These are phyloP conservation scores for Acronicta alni DNA, from an alignment of 2,888 invertebrate species.

Conservation along the genomic window DNA sequence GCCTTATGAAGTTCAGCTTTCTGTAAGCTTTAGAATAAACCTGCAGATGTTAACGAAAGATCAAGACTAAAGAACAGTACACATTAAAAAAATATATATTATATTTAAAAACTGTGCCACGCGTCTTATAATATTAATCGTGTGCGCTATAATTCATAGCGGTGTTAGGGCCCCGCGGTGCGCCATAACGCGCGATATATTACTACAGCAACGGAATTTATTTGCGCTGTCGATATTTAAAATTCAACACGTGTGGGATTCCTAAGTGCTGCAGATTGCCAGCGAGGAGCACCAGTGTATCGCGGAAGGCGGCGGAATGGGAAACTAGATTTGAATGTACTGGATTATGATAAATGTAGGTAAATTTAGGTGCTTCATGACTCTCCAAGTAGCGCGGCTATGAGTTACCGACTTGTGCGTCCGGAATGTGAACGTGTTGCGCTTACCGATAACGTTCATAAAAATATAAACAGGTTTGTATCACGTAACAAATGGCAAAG, in stretches of 20 bases:
- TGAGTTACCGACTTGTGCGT: not conserved
- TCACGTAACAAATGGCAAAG: not conserved
- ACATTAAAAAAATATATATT: too few relatives aligned
- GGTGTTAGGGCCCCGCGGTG: slow-evolving; percentile 18
- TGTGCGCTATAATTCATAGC: slow-evolving; percentile 11
- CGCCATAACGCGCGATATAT: slow-evolving; percentile 12
- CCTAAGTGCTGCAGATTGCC: not conserved
- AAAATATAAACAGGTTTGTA: slow-evolving; percentile 1
- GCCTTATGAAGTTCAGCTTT: too few relatives aligned
- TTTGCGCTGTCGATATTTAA: slow-evolving; percentile 20
- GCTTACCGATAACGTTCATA: not conserved
- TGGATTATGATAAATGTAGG: not conserved
- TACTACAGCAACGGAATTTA: slow-evolving; percentile 14
- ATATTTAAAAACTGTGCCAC: too few relatives aligned
- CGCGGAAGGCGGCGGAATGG: too few relatives aligned
- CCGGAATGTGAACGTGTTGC: not conserved
- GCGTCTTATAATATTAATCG: not conserved
- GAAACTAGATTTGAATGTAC: not conserved
- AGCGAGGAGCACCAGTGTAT: not conserved
- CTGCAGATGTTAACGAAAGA: too few relatives aligned
- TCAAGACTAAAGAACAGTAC: too few relatives aligned
- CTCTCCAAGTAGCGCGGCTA: not conserved
- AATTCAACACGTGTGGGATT: slow-evolving; percentile 11
- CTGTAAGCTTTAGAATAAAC: too few relatives aligned
- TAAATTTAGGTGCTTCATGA: not conserved